Conservation (phyloP, 37 sponge, comb jelly and placozoan species). For the Bolinopsis microptera region DNA sequence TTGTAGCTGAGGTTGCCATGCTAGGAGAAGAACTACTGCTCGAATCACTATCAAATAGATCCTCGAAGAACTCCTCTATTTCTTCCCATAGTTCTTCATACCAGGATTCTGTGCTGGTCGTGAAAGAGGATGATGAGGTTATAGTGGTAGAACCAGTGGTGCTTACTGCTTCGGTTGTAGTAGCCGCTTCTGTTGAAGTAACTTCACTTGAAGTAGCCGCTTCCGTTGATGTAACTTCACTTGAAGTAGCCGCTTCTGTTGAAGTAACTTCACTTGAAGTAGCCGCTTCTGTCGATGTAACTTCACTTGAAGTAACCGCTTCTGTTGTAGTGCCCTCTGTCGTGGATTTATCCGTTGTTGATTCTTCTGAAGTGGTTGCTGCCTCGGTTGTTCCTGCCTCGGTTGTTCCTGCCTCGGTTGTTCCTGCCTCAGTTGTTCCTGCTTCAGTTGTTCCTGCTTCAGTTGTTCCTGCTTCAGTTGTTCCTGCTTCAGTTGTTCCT, state of each 20-base stretch:
- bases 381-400: not conserved
- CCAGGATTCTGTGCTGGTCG: not conserved
- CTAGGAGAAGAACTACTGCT: not conserved
- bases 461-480: not conserved
- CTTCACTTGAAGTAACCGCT: not conserved
- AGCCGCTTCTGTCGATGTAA: not conserved
- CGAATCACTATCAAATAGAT: not conserved
- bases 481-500: not conserved
- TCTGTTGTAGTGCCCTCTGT: not conserved
- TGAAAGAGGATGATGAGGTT: not conserved
- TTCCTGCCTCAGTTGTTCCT: not conserved
- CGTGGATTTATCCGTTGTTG: not conserved
- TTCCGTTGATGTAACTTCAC: not conserved
- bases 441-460: not conserved
- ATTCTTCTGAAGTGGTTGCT: not conserved
- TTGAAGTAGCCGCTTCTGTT: not conserved
- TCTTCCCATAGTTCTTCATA: not conserved
- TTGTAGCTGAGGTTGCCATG: not conserved
- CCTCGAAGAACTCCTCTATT: not conserved
- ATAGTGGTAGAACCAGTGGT: no score
- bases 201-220: not conserved
- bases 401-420: not conserved
- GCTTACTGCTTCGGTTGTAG: not conserved
- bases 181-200: not conserved
- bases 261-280: not conserved